Percentiles rank a stretch among this genome's conserved stretches.
These are phyloP conservation scores for Oppia nitens DNA, from an alignment of 1,140 invertebrate genomes.

Conservation along the genomic window DNA sequence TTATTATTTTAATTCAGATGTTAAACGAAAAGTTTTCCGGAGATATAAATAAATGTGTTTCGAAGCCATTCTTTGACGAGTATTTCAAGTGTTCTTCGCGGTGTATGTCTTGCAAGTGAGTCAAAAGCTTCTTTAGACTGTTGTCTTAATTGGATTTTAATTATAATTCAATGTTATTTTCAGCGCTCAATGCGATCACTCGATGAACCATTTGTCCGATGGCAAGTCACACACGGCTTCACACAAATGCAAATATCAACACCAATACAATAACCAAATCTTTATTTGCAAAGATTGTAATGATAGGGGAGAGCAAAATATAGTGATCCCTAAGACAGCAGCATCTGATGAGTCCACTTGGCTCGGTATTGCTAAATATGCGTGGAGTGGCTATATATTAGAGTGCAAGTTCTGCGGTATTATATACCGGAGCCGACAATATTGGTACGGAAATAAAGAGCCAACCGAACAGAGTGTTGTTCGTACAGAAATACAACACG, in stretches of 20 bases:
- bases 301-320: conserved; percentile 39
- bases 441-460: conserved; percentile 67
- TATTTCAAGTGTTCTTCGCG: conserved; percentile 57
- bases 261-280: conserved; percentile 58
- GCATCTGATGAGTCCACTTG: conserved; percentile 44
- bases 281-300: conserved; percentile 46
- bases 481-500: conserved; percentile 49
- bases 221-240: conserved; percentile 40
- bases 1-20: conserved; percentile 36
- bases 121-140: neutral
- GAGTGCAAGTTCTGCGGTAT: conserved; percentile 64
- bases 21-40: conserved; percentile 61
- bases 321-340: conserved; percentile 43
- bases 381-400: conserved; percentile 60
- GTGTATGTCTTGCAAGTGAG: conserved; percentile 48
- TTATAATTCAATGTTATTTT: conserved; percentile 7
- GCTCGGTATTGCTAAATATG: conserved; percentile 53
- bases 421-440: conserved; percentile 59
- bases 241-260: conserved; percentile 46
- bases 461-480: conserved; percentile 46
- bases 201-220: conserved; percentile 59
- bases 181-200: conserved; percentile 41
- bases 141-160: neutral
- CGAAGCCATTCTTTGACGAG: conserved; percentile 53
- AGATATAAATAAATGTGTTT: conserved; percentile 40